Evolutionary conservation across 2,797 vertebrate species (phyloP).

Genomic region (Basileuterus tristriatus): DNA sequence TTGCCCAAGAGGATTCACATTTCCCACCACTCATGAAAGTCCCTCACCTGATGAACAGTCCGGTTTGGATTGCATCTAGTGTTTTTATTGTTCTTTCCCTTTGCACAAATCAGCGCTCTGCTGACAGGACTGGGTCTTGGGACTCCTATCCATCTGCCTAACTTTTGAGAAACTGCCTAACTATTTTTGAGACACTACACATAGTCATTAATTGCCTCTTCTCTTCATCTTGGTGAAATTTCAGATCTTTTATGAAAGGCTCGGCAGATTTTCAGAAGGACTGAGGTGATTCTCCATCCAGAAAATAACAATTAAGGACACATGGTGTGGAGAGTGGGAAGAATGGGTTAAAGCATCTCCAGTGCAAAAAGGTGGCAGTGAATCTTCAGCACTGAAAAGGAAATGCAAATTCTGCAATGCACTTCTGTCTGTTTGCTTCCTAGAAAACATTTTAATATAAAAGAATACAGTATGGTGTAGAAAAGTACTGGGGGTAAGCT

Average conservation of each 20-base stretch:
- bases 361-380: background rate
- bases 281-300: background rate
- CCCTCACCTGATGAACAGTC: background rate
- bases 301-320: background rate
- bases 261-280: background rate
- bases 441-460: background rate
- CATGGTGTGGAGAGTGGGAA: background rate
- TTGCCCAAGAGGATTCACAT: background rate
- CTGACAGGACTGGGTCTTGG: background rate
- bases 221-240: background rate
- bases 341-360: background rate
- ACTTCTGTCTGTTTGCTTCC: background rate
- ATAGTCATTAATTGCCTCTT: background rate
- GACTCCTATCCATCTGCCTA: background rate
- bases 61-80: background rate
- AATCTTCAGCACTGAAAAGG: background rate
- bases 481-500: background rate
- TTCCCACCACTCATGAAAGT: background rate
- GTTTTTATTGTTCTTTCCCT: background rate
- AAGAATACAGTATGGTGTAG: background rate
- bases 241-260: background rate
- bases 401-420: background rate
- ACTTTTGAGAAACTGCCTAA: background rate
- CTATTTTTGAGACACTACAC: background rate
- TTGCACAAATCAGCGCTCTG: background rate